Percentiles rank a stretch among this genome's conserved stretches.
Evolutionary conservation across 2,888 invertebrate species (phyloP).

Genomic region (Trilocha varians): DNA sequence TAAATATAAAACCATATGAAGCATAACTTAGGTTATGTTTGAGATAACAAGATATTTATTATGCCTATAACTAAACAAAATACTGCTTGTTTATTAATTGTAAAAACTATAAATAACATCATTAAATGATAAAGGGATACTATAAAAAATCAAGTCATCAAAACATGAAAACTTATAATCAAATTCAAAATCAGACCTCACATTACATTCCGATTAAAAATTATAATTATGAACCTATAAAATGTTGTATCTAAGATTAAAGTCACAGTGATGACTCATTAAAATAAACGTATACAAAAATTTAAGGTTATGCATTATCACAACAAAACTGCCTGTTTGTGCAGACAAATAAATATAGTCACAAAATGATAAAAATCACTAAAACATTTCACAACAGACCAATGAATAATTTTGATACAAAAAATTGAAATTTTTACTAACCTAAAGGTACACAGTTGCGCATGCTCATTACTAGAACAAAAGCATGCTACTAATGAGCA

Average conservation of each 20-base stretch:
- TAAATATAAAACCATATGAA: conserved; percentile 21
- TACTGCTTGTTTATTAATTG: conserved; percentile 61
- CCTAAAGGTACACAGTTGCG: too few species aligned
- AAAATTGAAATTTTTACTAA: not conserved
- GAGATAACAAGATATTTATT: conserved; percentile 21
- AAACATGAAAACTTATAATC: conserved; percentile 36
- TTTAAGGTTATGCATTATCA: conserved; percentile 68
- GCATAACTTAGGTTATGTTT: conserved; percentile 20
- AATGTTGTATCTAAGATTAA: conserved; percentile 58
- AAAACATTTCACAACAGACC: not conserved
- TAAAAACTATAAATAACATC: conserved; percentile 44
- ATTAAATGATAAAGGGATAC: conserved; percentile 18
- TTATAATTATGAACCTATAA: conserved; percentile 38
- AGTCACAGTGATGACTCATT: conserved; percentile 56
- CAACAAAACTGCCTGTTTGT: conserved; percentile 58
- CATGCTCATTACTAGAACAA: too few species aligned
- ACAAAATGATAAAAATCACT: conserved; percentile 3
- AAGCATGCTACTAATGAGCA: too few species aligned
- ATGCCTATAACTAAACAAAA: conserved; percentile 51
- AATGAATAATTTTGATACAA: not conserved
- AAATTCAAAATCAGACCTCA: conserved; percentile 33
- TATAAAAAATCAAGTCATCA: conserved; percentile 20
- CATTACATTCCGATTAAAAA: conserved; percentile 30
- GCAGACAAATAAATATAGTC: conserved; percentile 54
- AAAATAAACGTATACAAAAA: conserved; percentile 71